These are phyloP conservation scores for Elmis aenea DNA, from an alignment of 2,888 invertebrate species.

Conservation along the genomic window DNA sequence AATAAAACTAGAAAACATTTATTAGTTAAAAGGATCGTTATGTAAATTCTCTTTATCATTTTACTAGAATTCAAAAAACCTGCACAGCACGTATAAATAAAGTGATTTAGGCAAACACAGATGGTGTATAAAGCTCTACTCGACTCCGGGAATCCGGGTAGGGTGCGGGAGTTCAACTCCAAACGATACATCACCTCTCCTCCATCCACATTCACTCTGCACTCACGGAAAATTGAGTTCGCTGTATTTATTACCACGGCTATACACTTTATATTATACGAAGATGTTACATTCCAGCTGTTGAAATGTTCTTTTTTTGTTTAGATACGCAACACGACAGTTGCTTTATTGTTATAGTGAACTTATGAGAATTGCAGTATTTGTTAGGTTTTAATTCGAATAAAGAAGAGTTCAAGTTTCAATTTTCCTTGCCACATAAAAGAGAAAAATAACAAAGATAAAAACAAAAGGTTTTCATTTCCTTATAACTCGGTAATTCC, in stretches of 20 bases:
- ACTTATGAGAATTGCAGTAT: too few species aligned
- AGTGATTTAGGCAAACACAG: slow-evolving; percentile 37
- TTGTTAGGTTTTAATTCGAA: too few species aligned
- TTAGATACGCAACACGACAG: too few species aligned
- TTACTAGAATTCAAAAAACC: not conserved
- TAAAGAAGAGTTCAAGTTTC: too few species aligned
- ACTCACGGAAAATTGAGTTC: slow-evolving; percentile 42
- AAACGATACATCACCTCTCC: slow-evolving; percentile 36
- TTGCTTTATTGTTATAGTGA: too few species aligned
- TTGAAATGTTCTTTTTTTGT: too few species aligned
- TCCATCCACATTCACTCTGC: slow-evolving; percentile 30
- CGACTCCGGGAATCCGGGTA: slow-evolving; percentile 31
- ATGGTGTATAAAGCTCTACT: slow-evolving; percentile 35
- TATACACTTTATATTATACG: slow-evolving; percentile 37
- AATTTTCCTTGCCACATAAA: too few species aligned
- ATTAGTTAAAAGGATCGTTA: not conserved
- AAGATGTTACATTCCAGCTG: too few species aligned
- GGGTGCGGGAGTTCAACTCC: slow-evolving; percentile 33
- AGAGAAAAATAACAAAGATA: too few species aligned
- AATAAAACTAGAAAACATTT: too few species aligned
- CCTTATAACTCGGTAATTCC: too few species aligned
- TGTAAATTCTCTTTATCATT: not conserved
- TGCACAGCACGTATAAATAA: slow-evolving; percentile 15
- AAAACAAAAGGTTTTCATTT: too few species aligned
- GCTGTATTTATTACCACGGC: slow-evolving; percentile 40